Evolutionary conservation across 2,888 invertebrate genomes (phyloP).

Genomic region (Antheraea yamamai): DNA sequence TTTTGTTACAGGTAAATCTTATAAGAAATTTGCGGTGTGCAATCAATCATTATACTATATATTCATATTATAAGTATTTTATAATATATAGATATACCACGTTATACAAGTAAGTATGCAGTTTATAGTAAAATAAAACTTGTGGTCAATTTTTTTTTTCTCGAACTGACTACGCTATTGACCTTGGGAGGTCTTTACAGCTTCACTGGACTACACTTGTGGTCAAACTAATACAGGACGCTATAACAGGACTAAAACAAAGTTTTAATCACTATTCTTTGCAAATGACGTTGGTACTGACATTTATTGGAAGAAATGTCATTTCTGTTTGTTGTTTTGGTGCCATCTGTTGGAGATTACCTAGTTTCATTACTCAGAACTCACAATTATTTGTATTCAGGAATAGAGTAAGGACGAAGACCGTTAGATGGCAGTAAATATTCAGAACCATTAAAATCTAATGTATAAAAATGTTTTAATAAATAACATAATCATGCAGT

Average conservation of each 20-base stretch:
- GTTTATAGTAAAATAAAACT: background rate
- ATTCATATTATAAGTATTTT: background rate
- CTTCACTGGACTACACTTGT: no score
- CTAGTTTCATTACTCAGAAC: background rate
- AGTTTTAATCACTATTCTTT: background rate
- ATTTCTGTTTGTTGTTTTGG: background rate
- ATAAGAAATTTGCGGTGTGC: background rate
- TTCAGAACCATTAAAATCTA: no score
- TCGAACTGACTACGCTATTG: no score
- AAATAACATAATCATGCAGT: background rate
- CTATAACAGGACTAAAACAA: background rate
- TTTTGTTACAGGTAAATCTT: conserved; percentile 1
- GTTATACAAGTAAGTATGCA: background rate
- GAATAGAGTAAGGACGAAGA: background rate
- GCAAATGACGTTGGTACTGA: background rate
- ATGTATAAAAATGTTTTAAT: background rate
- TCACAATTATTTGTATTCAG: background rate
- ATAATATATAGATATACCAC: background rate
- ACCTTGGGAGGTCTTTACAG: no score
- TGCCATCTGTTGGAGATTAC: background rate
- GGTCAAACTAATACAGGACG: background rate
- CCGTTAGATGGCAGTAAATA: background rate
- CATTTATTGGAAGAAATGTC: background rate
- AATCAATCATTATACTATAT: background rate
- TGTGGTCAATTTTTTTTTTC: no score